Percentiles rank a stretch among this genome's conserved stretches.
Evolutionary conservation across 2,888 invertebrate genomes (phyloP).

Genomic region (Boloria selene): DNA sequence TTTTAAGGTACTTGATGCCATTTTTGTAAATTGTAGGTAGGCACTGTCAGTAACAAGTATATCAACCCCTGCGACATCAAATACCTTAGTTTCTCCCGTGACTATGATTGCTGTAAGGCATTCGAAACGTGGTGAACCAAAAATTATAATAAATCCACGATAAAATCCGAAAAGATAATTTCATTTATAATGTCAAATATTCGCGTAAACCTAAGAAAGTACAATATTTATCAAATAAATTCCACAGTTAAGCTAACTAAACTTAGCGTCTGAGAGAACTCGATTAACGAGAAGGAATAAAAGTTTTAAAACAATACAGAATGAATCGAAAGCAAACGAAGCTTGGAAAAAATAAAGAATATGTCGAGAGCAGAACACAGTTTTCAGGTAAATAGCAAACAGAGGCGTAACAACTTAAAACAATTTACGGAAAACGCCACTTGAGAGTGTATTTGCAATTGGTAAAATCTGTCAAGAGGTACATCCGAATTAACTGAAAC

Average conservation of each 20-base stretch:
- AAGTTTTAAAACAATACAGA: constrained; percentile 45
- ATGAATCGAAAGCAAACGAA: constrained; percentile 55
- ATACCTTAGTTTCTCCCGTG: no score
- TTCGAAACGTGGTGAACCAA: no score
- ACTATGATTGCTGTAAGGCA: no score
- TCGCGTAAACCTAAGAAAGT: no score
- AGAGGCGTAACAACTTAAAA: constrained; percentile 58
- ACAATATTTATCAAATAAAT: constrained; percentile 7
- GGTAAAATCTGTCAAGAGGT: constrained; percentile 46
- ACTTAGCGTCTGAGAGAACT: constrained; percentile 41
- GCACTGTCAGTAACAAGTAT: no score
- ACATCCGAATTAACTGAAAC: constrained; percentile 61
- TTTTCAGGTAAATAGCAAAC: constrained; percentile 64
- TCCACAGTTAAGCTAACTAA: constrained; percentile 42
- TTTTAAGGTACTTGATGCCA: no score
- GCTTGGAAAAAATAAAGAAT: constrained; percentile 50
- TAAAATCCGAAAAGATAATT: no score
- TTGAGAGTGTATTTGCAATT: constrained; percentile 67
- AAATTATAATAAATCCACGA: no score
- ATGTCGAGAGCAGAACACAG: constrained; percentile 55
- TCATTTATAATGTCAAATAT: no score
- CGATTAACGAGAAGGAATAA: constrained; percentile 40
- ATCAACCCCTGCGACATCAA: no score
- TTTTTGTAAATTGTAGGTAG: no score
- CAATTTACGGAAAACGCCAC: constrained; percentile 61